Percentiles rank a stretch among this genome's conserved stretches.
phyloP scores from a whole-genome alignment of 1,140 invertebrate species.

The Drosophila oshimai region DNA sequence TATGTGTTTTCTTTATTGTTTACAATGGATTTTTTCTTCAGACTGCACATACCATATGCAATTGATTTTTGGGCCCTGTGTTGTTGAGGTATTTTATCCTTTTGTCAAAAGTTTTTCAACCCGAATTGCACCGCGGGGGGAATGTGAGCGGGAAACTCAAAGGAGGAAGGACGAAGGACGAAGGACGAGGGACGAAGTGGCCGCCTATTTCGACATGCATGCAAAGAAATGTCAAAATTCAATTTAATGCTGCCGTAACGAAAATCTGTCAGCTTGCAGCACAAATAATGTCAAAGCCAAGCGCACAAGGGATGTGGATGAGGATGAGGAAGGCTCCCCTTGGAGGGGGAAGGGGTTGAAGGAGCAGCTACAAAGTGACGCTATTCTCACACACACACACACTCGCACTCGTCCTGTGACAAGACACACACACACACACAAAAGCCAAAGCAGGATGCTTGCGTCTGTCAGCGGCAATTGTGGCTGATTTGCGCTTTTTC shows the following conservation, averaged over 20 bases:
- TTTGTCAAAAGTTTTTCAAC: neutral
- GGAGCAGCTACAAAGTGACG: conserved; percentile 30
- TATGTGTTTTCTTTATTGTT: too few species aligned
- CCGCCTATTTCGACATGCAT: conserved; percentile 39
- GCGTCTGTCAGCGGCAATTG: conserved; percentile 77
- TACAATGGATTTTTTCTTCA: neutral
- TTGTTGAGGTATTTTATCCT: neutral
- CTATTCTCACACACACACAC: conserved; percentile 23
- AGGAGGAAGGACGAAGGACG: conserved; percentile 1
- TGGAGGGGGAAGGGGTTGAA: neutral
- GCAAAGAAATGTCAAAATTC: conserved; percentile 80
- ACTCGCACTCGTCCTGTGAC: conserved; percentile 18
- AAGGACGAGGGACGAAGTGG: too few species aligned
- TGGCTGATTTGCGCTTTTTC: conserved; percentile 78
- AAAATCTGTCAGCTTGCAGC: conserved; percentile 79
- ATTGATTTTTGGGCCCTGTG: neutral
- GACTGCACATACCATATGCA: too few species aligned
- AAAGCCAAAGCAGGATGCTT: conserved; percentile 64
- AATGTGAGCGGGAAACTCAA: too few species aligned
- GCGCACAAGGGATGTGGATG: conserved; percentile 13
- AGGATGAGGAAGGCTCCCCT: too few species aligned
- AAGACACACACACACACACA: conserved; percentile 49
- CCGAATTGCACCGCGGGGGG: neutral
- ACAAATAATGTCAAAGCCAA: conserved; percentile 78
- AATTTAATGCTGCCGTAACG: conserved; percentile 75